Conservation (phyloP, 2,888 invertebrate genomes). For the Nysson spinosus region DNA sequence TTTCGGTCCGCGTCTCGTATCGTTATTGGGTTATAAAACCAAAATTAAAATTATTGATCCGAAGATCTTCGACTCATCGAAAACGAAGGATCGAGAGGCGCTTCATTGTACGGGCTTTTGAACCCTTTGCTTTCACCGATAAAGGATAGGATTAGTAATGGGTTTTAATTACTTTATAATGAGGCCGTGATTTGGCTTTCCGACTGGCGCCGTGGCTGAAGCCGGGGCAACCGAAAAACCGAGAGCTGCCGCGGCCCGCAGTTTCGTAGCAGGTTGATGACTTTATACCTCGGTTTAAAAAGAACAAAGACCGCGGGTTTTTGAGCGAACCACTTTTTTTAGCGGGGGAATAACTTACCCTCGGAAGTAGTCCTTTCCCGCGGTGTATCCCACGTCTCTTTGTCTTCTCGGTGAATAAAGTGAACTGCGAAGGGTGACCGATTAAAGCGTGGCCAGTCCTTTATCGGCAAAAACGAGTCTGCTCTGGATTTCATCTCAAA, state of each 20-base stretch:
- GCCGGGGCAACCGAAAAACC: conserved; percentile 58
- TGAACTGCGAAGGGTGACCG: no score
- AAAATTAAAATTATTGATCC: conserved; percentile 59
- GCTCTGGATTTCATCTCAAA: neutral
- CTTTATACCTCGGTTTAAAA: conserved; percentile 58
- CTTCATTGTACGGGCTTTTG: conserved; percentile 71
- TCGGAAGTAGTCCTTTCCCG: no score
- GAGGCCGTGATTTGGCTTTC: conserved; percentile 72
- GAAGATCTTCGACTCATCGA: conserved; percentile 39
- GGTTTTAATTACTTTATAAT: conserved; percentile 77
- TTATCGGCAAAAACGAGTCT: neutral
- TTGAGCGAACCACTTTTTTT: conserved; percentile 45
- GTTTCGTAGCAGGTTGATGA: conserved; percentile 59
- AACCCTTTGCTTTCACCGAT: conserved; percentile 63
- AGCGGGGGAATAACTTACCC: neutral
- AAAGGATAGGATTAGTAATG: conserved; percentile 77
- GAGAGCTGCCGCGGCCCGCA: conserved; percentile 47
- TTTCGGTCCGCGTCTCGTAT: conserved; percentile 50
- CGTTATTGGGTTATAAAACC: conserved; percentile 66
- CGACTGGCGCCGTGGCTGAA: conserved; percentile 70
- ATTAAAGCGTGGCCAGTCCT: no score
- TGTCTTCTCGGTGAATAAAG: no score
- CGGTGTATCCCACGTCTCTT: no score
- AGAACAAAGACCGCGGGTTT: conserved; percentile 48
- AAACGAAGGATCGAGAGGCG: conserved; percentile 76